Evolutionary conservation across 2,888 invertebrate species (phyloP), one percentile per base, ranked within the genome.

Genomic region (Tinea pellionella): DNA sequence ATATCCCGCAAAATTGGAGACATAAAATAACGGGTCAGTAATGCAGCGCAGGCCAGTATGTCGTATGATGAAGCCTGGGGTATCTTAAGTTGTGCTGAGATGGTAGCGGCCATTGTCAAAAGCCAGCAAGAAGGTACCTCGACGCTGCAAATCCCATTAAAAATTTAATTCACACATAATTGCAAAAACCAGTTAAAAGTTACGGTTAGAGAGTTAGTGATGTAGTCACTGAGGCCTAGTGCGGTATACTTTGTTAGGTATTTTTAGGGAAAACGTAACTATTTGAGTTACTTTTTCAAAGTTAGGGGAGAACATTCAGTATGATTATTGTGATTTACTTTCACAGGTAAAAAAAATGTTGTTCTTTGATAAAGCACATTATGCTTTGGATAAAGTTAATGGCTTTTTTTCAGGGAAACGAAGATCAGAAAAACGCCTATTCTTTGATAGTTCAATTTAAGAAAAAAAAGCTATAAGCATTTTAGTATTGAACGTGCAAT

Each of bases 121-220:
- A 88, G 80, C 88, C 88, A 80, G 88, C 86, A 73, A 88, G 88
- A 75, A 88, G 88, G 73, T 88, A 88, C 75, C 88, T 88, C 81
- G 88, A 88, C 80, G 88, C 88, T 88, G 88, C 75, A 88, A 81
- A 88, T 85, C 86, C 82, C 79, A 85, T 82, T 71, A 85, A 86
- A 86, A 86, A 77, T 76, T 72, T 76, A 75, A 73, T 73, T 78
- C 78, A 80, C 77, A 81, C 77, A 84, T 24, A 19, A 24, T 19
- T 15, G 24, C 16, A 57, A 57, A 29, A 24, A 57, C 15, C 16
- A n/a, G 24, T 19, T 56, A 42, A 42, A n/a, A 42, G 42, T 42
- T 42, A 42, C 30, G 37, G 73, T 84, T 84, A 85, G 83, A 81
- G 65, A 64, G 80, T 85, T 83, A 85, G 80, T 77, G 67, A 69